These are phyloP conservation scores for Pachliopta kotzebuea DNA, from an alignment of 2,888 invertebrate genomes.

Conservation along the genomic window DNA sequence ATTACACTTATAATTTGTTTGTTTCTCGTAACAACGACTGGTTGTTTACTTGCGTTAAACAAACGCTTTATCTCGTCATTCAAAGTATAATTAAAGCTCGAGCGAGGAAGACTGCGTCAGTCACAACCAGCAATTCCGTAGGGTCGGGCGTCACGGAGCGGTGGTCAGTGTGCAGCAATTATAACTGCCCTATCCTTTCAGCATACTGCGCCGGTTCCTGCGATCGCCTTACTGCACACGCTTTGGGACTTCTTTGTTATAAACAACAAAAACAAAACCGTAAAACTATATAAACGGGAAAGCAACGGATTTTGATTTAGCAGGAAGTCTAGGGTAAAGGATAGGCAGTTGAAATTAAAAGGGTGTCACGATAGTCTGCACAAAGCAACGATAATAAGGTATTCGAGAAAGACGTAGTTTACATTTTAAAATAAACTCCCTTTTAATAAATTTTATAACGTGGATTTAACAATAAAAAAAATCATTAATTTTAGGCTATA, in stretches of 20 bases:
- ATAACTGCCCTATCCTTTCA: constrained; percentile 47
- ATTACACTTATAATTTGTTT: no score
- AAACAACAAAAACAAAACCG: background rate
- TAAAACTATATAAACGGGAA: background rate
- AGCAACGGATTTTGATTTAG: background rate
- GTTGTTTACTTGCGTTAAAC: constrained; percentile 1
- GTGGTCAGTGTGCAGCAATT: constrained; percentile 41
- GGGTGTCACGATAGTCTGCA: background rate
- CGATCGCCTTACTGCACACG: background rate
- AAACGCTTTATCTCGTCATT: constrained; percentile 20
- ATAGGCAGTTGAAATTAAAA: background rate
- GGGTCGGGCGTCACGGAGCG: constrained; percentile 44
- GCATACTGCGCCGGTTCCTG: constrained; percentile 12
- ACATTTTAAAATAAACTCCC: no score
- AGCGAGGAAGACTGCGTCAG: constrained; percentile 44
- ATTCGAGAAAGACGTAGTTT: background rate
- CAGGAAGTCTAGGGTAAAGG: background rate
- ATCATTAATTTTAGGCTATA: no score
- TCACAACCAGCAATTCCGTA: constrained; percentile 43
- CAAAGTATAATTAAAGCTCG: constrained; percentile 28
- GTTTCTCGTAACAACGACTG: background rate
- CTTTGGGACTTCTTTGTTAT: background rate
- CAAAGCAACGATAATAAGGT: background rate
- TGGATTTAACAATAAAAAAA: no score
- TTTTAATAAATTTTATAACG: no score